Base-by-base conservation (phyloP, 2,797 vertebrate species). In the Buphagus erythrorhynchus region DNA sequence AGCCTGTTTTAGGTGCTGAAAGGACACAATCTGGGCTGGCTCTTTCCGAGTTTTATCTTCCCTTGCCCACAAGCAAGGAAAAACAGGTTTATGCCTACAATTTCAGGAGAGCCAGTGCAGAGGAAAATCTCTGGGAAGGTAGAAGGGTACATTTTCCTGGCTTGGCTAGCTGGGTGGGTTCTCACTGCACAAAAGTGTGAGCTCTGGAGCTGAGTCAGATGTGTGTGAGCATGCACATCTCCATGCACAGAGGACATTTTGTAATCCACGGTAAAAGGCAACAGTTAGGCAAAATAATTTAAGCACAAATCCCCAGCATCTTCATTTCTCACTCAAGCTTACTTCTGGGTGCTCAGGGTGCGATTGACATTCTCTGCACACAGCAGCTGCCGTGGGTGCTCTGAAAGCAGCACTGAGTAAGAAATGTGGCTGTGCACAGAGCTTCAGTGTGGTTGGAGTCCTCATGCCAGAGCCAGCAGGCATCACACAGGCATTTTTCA, bases 31-130 rank as follows among this genome's bases (percentile, higher is more conserved):
- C 12, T 21, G 20, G 29, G 5, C 6, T 40, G 51, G 6, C 25
- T 51, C 8, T 36, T 73, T 25, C 52, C 18, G 52, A 29, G 9
- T 51, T 45, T 40, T n/a, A 49, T 75, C 31, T 33, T 81, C 16
- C 9, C n/a, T 61, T 68, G 22, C 9, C 16, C 25, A 38, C 0
- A 0, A 67, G 13, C 29, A 62, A 57, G 25, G 5, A 2, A 35
- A 73, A 91, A 16, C 0, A 1, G 14, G 11, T 6, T 61, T 45
- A 82, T 14, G 8, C 11, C 51, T 28, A 54, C 59, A 48, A 69
- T 79, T 90, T 54, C 67, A 82, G 38, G 16, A 31, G 42, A 75
- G 22, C 4, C 26, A 75, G 24, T 2, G 20, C n/a, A 79, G 35
- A 35, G 11, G 20, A 73, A 68, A 72, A 54, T 42, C 25, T 48